These are phyloP conservation scores for Sebastes elongatus DNA, from an alignment of 2,797 vertebrate species.

Conservation along the genomic window DNA sequence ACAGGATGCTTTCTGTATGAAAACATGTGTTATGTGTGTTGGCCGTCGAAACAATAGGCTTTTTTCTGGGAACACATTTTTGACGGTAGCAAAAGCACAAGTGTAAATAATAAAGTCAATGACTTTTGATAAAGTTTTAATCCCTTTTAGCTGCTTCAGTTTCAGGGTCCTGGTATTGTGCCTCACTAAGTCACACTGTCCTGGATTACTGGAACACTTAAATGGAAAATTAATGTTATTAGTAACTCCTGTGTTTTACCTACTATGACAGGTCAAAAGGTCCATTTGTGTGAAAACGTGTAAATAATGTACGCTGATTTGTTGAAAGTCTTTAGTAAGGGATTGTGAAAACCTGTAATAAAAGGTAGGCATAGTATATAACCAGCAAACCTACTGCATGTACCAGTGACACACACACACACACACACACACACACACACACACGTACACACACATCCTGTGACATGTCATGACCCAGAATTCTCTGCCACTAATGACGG, in stretches of 20 bases:
- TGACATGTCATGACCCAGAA: constrained; percentile 35
- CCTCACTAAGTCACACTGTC: not conserved
- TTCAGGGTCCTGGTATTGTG: not conserved
- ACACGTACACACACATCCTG: constrained; percentile 15
- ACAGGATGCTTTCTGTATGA: not conserved
- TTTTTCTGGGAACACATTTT: not conserved
- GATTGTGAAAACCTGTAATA: not conserved
- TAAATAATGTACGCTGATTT: not conserved
- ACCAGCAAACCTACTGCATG: not conserved
- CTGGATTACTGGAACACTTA: not conserved
- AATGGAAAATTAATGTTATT: not conserved
- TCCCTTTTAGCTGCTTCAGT: not conserved
- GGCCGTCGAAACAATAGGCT: not conserved
- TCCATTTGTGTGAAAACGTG: not conserved
- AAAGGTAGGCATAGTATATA: not conserved
- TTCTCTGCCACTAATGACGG: constrained; percentile 27
- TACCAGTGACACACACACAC: constrained; percentile 12
- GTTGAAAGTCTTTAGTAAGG: not conserved
- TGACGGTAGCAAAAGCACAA: not conserved
- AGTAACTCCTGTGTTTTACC: not conserved
- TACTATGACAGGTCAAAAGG: not conserved
- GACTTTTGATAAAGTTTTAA: not conserved
- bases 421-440: constrained; percentile 11
- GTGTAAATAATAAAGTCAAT: not conserved
- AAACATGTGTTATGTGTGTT: not conserved